Conservation (phyloP, 2,113 vertebrate genomes). For the Myanophis thanlyinensis region DNA sequence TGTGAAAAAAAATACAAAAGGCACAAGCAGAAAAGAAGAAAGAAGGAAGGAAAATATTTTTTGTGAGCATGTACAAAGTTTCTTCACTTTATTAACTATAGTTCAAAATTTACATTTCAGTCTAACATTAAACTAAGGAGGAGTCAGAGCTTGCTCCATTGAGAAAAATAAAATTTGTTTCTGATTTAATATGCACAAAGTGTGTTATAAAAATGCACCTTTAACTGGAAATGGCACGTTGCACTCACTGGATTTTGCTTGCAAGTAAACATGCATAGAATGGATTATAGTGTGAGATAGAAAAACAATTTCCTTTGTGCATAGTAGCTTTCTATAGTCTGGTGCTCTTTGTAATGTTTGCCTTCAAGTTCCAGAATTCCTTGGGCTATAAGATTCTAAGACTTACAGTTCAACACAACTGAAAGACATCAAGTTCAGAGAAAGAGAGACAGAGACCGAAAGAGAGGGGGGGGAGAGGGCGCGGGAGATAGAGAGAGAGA, state of each 20-base stretch:
- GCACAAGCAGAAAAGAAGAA: not conserved
- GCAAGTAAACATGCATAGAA: not conserved
- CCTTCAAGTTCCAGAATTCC: not conserved
- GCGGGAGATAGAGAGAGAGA: too few species aligned
- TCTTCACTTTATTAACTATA: not conserved
- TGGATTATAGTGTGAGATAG: not conserved
- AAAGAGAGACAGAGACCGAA: not conserved
- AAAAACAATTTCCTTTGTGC: not conserved
- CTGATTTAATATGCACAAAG: not conserved
- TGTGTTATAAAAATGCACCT: not conserved
- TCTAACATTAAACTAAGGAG: not conserved
- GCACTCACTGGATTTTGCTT: not conserved
- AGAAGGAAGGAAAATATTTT: too few species aligned
- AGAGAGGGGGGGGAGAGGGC: too few species aligned
- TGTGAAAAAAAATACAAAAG: not conserved
- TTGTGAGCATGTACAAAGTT: not conserved
- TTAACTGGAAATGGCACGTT: not conserved
- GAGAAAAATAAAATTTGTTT: not conserved
- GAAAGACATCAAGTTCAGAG: not conserved
- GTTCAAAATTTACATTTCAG: not conserved
- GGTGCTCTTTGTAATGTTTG: not conserved
- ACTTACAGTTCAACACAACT: not conserved
- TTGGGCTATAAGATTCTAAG: not conserved
- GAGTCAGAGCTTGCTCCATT: not conserved
- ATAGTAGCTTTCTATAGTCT: not conserved